Evolutionary conservation across 1,140 invertebrate species (phyloP), one percentile per base, ranked within the genome.

Genomic region (Anastrepha obliqua): DNA sequence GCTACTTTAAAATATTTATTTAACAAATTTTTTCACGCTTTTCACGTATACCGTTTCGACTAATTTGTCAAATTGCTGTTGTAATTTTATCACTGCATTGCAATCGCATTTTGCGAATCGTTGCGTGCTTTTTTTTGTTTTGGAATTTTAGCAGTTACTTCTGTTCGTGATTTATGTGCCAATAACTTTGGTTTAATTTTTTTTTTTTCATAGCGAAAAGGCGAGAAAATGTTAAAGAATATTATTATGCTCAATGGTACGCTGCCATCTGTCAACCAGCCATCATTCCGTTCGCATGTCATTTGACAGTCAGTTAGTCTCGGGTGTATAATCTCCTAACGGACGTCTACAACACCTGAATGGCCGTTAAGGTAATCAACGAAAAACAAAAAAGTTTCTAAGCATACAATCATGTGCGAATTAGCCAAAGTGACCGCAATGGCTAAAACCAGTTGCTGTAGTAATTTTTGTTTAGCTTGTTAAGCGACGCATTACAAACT

Each of bases 1-100:
- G 17, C 47, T 55, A 81, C 74, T 81, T 58, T 13, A 29, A 55
- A 55, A 81, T 81, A 81, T 55, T 81, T 62, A 29, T 62, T 81
- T 3, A 29, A 15, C 47, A 81, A 81, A 81, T 81, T 55, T 81
- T 81, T 81, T 81, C 74, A 81, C 74, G 74, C 74, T 51, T 74
- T 20, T 81, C n/a, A 47, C 51, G 15, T 20, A 7, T 55, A 81
- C 11, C 42, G 17, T 29, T 81, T 81, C 11, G 64, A 42, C 74
- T 81, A 55, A 81, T 81, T 81, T 81, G 74, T 81, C 74, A 81
- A 81, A 42, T 74, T 81, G 51, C 47, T 81, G 44, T 81, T 81
- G 74, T 81, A 81, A 81, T 81, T 81, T 81, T 81, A 81, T 81
- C 74, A 42, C 74, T 29, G 20, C 15, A 81, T 55, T 17, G n/a